Base-by-base conservation (phyloP, 2,888 invertebrate genomes). In the Anthrax anthrax region DNA sequence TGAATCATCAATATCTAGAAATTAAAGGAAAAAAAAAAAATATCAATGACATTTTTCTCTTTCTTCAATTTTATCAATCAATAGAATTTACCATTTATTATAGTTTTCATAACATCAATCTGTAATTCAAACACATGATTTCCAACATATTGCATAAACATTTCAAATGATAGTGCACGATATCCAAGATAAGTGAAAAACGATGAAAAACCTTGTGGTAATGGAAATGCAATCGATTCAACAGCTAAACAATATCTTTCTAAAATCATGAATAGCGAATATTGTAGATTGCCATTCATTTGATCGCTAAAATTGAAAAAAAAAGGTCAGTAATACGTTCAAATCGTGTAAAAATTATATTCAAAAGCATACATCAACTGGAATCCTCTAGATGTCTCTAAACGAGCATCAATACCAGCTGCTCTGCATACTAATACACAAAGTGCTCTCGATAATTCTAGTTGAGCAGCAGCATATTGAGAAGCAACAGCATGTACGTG, bases 181-280 rank as follows among this genome's bases (percentile, higher is more conserved):
- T 86, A 87, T 2, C 87, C 90, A 45, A 91, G 73, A 65, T 85
- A 88, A 3, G 89, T 84, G 64, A 90, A 86, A 71, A 89, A 91
- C 5, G 90, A 87, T 17, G 84, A 81, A 64, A 90, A 90, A 14
- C 90, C 90, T 59, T 85, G 83, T 13, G 90, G 89, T 53, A 88
- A 67, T 0, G 85, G 85, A 64, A 83, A 91, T 29, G 86, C 87
- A 52, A 85, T 75, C 4, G 80, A 79, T 59, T 86, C 85, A 17
- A 81, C 76, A 1, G 88, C 84, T 55, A 84, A 71, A 57, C 81
- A 80, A 67, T 86, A 90, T 56, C 88, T 78, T 65, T 91, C 90
- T 53, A 90, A 67, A 27, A 84, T 73, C 51, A 81, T 77, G 62
- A 89, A 89, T 42, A 90, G 65, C 18, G 84, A 73, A 61, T 75